Evolutionary conservation across 2,113 vertebrate genomes (phyloP), one percentile per base, ranked within the genome.

Genomic region (Meriones unguiculatus): DNA sequence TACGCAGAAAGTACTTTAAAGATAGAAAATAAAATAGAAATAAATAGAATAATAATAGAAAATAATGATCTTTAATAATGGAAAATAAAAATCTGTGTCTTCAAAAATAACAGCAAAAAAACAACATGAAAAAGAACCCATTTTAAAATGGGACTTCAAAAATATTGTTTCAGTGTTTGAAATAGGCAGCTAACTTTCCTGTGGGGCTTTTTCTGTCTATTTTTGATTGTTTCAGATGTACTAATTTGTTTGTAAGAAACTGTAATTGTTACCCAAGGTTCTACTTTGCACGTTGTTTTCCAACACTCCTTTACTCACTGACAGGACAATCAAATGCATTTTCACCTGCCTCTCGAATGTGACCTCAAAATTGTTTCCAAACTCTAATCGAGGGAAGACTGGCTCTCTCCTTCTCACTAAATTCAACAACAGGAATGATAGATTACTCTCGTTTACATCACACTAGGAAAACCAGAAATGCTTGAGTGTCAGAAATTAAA

Each of bases 321-420:
- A 91, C 24, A 30, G 46, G 28, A 75, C 76, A 2, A 80, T 93
- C 64, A 76, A n/a, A 54, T 84, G 9, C 13, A 14, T 46, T 86
- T 97, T 94, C 28, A 41, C 9, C 69, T 72, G 85, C 69, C 30
- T 96, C 90, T 93, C 46, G 35, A 96, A n/a, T 22, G 57, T 20
- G 4, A 18, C 32, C 11, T 30, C 73, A 18, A 6, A 95, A 65
- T 91, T 25, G 62, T 18, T 59, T 13, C 89, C 57, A 52, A 67
- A 90, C 1, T 50, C 59, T 70, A 10, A 35, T 90, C 28, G 85
- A 4, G 30, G 25, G 57, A 90, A 76, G 35, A 22, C 28, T n/a
- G 13, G 57, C 14, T 52, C 12, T 72, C 25, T 84, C 24, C n/a
- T 17, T 59, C 89, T 85, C 20, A 62, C 18, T 67, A 65, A 41